These are phyloP conservation scores for Electrona antarctica DNA, from an alignment of 2,113 vertebrate genomes.

Conservation along the genomic window DNA sequence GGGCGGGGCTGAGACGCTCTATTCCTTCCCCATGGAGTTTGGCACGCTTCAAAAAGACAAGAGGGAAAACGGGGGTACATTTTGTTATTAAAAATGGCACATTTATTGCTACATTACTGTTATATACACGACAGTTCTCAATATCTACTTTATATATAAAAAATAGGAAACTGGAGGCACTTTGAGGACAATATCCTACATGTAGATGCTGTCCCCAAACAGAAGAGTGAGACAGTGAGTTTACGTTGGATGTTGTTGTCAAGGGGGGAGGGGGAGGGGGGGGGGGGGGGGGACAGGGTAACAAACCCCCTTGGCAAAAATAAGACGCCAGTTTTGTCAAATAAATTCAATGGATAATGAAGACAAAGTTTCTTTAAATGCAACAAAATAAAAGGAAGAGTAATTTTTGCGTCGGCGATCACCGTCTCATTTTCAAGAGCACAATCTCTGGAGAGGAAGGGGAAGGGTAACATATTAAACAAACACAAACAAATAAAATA, in stretches of 20 bases:
- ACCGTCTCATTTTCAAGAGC: constrained; percentile 35
- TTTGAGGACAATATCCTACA: constrained; percentile 80
- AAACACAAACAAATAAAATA: no score
- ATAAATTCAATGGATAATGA: constrained; percentile 31
- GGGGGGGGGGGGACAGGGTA: not conserved
- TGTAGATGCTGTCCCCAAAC: constrained; percentile 80
- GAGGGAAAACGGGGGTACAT: constrained; percentile 52
- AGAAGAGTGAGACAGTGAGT: constrained; percentile 65
- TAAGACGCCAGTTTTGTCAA: constrained; percentile 10
- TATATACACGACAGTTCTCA: constrained; percentile 92
- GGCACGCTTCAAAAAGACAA: constrained; percentile 75
- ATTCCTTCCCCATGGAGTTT: constrained; percentile 41
- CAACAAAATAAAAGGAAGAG: constrained; percentile 28
- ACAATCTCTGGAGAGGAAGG: constrained; percentile 22
- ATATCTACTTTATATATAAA: constrained; percentile 87
- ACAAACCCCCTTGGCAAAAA: constrained; percentile 14
- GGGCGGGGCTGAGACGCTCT: no score
- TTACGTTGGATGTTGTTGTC: constrained; percentile 58
- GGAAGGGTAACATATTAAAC: constrained; percentile 1
- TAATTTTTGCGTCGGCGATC: constrained; percentile 19
- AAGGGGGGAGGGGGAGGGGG: constrained; percentile 49
- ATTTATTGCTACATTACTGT: constrained; percentile 96
- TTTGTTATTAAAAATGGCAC: constrained; percentile 90
- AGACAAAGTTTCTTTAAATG: constrained; percentile 29
- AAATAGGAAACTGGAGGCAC: constrained; percentile 89